Evolutionary conservation across 2,113 vertebrate species (phyloP).

Genomic region (Epinephelus cyanopodus): DNA sequence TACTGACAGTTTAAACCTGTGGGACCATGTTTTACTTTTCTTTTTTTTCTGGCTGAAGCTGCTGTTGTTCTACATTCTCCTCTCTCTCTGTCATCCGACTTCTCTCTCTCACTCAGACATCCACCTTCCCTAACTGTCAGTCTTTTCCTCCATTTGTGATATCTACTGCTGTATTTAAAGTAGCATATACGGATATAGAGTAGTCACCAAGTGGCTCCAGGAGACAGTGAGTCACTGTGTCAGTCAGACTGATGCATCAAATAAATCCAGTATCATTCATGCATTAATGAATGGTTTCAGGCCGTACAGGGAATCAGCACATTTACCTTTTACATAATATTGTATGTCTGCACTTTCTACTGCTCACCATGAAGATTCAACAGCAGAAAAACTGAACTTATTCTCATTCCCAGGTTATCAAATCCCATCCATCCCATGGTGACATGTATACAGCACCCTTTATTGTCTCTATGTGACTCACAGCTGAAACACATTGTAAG

Average conservation of each 20-base stretch:
- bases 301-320: constrained; percentile 8
- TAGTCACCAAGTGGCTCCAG: background rate
- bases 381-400: background rate
- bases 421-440: no score
- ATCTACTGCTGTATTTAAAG: constrained; percentile 10
- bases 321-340: background rate
- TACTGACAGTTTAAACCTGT: constrained; percentile 42
- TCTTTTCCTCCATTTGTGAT: background rate
- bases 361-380: background rate
- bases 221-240: constrained; percentile 22
- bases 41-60: background rate
- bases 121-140: background rate
- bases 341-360: background rate
- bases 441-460: no score
- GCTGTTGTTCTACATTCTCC: constrained; percentile 16
- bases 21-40: constrained; percentile 33
- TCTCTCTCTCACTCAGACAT: background rate
- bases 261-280: constrained; percentile 14
- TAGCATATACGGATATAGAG: background rate
- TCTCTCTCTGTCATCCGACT: background rate
- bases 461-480: no score
- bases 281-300: background rate
- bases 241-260: constrained; percentile 29
- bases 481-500: no score
- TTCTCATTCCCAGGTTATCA: no score